Evolutionary conservation across 2,888 invertebrate species (phyloP).

Genomic region (Nephrotoma guestfalica): DNA sequence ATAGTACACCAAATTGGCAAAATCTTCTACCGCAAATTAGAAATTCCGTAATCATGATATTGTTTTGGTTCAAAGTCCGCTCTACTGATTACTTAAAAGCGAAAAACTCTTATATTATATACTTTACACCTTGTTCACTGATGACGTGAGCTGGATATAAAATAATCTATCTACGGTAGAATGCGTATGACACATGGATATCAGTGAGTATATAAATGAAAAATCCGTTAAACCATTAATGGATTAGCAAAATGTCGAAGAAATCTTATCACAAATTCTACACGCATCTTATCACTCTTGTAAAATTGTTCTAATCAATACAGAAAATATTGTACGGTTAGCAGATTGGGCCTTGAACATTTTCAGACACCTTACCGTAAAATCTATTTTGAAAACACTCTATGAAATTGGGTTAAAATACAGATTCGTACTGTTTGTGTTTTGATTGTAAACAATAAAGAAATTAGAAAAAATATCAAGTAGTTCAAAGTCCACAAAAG

Average conservation of each 20-base stretch:
- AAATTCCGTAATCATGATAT: not conserved
- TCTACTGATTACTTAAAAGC: not conserved
- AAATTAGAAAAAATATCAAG: constrained; percentile 2
- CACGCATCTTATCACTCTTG: not conserved
- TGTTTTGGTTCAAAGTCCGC: not conserved
- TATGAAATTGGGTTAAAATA: not conserved
- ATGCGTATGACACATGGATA: not conserved
- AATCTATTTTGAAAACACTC: not conserved
- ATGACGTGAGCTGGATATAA: not conserved
- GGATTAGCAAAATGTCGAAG: not conserved
- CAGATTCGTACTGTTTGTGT: not conserved
- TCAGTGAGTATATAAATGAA: not conserved
- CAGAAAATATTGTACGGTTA: not conserved
- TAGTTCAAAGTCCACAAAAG: not conserved
- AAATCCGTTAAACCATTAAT: not conserved
- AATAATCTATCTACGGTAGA: not conserved
- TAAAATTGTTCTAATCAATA: not conserved
- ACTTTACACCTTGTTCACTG: not conserved
- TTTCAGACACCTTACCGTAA: not conserved
- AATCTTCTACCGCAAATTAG: not conserved
- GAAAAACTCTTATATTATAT: not conserved
- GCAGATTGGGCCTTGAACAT: not conserved
- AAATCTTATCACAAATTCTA: not conserved
- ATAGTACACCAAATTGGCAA: too few species aligned
- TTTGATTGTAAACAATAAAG: not conserved